These are phyloP conservation scores for Crotalus viridis DNA, from an alignment of 2,113 vertebrate genomes.

Conservation along the genomic window DNA sequence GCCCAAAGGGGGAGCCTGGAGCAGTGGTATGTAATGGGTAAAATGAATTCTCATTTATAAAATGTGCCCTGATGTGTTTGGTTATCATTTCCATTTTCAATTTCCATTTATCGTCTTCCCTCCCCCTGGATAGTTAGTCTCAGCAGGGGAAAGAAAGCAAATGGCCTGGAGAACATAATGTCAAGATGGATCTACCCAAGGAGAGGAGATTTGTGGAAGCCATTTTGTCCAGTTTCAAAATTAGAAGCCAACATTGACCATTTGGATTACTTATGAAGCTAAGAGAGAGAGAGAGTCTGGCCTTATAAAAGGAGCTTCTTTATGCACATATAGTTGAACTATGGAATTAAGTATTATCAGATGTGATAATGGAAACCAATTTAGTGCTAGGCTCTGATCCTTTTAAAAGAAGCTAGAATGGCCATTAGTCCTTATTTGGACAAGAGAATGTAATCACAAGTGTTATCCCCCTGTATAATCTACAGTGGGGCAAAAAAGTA, in stretches of 20 bases:
- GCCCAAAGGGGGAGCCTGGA: conserved; percentile 92
- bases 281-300: neutral
- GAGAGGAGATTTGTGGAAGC: too few species aligned
- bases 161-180: neutral
- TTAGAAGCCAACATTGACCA: neutral
- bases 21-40: conserved; percentile 74
- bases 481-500: too few species aligned
- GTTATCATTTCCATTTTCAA: neutral
- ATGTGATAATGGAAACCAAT: neutral
- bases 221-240: neutral
- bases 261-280: neutral
- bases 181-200: neutral
- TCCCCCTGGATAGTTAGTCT: neutral
- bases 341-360: neutral
- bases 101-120: neutral
- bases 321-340: neutral
- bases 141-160: neutral
- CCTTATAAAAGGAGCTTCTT: neutral
- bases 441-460: neutral
- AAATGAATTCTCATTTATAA: neutral
- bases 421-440: neutral
- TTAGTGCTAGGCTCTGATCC: neutral
- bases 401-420: neutral
- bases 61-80: neutral
- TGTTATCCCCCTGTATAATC: neutral